phyloP scores from a whole-genome alignment of 1,140 invertebrate species.

The Achatina immaculata region DNA sequence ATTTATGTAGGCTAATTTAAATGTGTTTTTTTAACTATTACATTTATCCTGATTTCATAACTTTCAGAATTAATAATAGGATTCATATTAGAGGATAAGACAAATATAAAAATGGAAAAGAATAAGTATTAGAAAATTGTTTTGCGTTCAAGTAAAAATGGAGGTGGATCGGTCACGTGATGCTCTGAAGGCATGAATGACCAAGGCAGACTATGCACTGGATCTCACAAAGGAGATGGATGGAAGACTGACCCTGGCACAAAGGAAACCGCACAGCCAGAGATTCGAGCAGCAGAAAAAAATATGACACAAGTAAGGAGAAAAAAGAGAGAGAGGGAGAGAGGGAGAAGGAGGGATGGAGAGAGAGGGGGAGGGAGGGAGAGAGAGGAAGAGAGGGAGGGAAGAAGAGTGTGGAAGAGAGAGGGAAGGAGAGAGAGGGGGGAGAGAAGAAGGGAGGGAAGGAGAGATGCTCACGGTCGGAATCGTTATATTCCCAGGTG shows the following conservation, averaged over 20 bases:
- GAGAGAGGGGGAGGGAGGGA: slow-evolving; percentile 13
- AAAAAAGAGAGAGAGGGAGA: not conserved
- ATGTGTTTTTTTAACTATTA: too few species aligned
- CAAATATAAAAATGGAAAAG: too few species aligned
- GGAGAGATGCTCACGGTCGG: not conserved
- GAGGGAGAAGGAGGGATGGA: not conserved
- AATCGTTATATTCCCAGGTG: too few species aligned
- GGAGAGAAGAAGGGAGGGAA: too few species aligned
- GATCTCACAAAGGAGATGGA: not conserved
- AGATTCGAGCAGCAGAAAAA: not conserved
- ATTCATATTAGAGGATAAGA: too few species aligned
- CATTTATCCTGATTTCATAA: too few species aligned
- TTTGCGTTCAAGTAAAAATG: not conserved
- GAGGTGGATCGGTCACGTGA: too few species aligned
- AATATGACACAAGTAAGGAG: too few species aligned
- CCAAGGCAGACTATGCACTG: not conserved
- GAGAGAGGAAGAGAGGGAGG: slow-evolving; percentile 11
- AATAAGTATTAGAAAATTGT: not conserved
- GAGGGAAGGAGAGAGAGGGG: not conserved
- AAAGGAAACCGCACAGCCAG: not conserved
- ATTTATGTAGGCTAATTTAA: too few species aligned
- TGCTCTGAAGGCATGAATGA: too few species aligned
- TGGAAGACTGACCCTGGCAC: not conserved
- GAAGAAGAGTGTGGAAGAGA: not conserved
- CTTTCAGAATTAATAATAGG: too few species aligned